Base-by-base conservation (phyloP, 2,888 invertebrate species). In the Tetheella fluctuosa region DNA sequence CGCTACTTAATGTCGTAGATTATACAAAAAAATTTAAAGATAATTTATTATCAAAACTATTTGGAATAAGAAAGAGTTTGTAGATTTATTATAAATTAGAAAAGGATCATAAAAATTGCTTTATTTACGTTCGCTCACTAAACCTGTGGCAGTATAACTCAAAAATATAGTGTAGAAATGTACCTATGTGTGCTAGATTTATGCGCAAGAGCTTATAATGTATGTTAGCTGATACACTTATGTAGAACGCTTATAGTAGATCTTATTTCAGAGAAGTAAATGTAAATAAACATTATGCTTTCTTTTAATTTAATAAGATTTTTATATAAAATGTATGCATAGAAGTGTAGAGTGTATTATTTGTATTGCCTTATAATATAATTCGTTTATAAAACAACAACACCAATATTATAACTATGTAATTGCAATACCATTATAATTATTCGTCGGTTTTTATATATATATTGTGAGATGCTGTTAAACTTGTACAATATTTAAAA, bases 1-100 rank as follows among this genome's bases (percentile, higher is more conserved):
- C n/a, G 28, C n/a, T 23, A 25, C 25, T 25, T 53, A 53, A 53
- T 53, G 34, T 13, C 4, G 3, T 34, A 34, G 34, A 6, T 30
- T 6, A 57, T 56, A 12, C 39, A 64, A 58, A 66, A 10, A 30
- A 10, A 10, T 10, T 30, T 7, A 63, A 60, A 59, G 17, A 63
- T 62, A 69, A 64, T 65, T 69, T 59, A 37, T 62, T 54, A 62
- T 62, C 2, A 34, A 48, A 62, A 61, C 17, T 72, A 66, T 64
- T 52, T 63, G 59, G 62, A 62, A 34, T 54, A 54, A 15, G 23
- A 13, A 15, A 8, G 25, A 28, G 34, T 54, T 2, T 30, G 30
- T 30, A 30, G 30, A 34, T 54, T 54, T 17, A 10, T 23, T 28
- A 54, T 30, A 25, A 17, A 54, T 30, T 17, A 48, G 2, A 7